Conservation (phyloP, 1,140 invertebrate genomes). For the Macrotrachela quadricornifera region DNA sequence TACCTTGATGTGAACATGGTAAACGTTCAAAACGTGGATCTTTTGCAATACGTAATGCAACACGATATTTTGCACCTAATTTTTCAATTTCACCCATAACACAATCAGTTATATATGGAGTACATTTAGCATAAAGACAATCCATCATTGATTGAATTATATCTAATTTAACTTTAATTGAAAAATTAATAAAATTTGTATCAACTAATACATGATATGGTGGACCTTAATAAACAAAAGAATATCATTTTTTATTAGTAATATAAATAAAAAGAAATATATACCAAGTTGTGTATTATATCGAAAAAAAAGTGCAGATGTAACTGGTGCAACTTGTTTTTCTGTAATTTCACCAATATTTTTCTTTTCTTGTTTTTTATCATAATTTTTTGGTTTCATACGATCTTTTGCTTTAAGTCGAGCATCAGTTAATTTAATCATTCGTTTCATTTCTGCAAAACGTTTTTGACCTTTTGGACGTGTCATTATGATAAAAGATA, state of each 20-base stretch:
- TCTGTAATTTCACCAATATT: background rate
- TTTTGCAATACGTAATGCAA: conserved; percentile 69
- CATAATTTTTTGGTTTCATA: background rate
- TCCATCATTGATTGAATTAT: conserved; percentile 63
- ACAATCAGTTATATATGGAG: conserved; percentile 94
- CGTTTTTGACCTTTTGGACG: conserved; percentile 10
- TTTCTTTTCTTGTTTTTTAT: conserved; percentile 2
- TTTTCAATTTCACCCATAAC: conserved; percentile 96
- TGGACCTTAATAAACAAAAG: conserved; percentile 40
- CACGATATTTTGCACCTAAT: conserved; percentile 74
- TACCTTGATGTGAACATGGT: conserved; percentile 83
- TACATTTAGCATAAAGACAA: conserved; percentile 86
- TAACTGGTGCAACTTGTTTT: conserved; percentile 41
- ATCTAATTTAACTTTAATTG: conserved; percentile 15
- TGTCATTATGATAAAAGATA: background rate
- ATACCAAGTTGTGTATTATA: conserved; percentile 75
- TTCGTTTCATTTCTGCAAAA: conserved; percentile 9
- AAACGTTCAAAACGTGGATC: conserved; percentile 79
- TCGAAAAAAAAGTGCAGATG: conserved; percentile 80
- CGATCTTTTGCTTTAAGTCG: conserved; percentile 1
- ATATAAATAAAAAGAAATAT: too few species aligned
- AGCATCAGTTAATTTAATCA: conserved; percentile 2
- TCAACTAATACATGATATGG: conserved; percentile 90
- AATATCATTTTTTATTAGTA: too few species aligned
- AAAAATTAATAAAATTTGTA: conserved; percentile 97